Evolutionary conservation across 2,797 vertebrate genomes (phyloP), one percentile per base, ranked within the genome.

Genomic region (Chaunax sp.): DNA sequence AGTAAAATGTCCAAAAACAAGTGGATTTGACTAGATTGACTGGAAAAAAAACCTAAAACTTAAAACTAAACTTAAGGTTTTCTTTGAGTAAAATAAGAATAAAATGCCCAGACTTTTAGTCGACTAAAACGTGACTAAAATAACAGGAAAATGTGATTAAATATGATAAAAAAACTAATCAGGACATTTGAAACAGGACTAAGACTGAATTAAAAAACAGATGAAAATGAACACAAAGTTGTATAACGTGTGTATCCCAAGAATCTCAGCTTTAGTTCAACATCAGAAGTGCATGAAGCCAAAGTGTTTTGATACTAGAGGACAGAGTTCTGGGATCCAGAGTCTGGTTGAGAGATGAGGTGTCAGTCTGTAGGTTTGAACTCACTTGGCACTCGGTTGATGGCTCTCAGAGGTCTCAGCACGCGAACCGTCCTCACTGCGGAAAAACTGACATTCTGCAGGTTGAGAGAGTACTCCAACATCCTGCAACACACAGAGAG

Each of bases 381-480:
- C 98, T 99, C 92, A 99, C 97, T 99, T 88, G 98, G 98, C 78
- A 99, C 98, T 87, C 98, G 92, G 92, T 99, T 99, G 89, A 99
- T 99, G 90, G 98, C 98, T 93, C 97, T 94, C 89, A 99, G 95
- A 0, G 98, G 98, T 72, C 97, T 93, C 85, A 99, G 94, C 83
- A 99, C 98, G 0, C 98, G 95, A 58, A 99, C 97, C 0, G 98
- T 98, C 88, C 98, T 95, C 87, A 99, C 97, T 0, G 97, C 97
- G 0, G 98, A 98, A 89, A 99, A 96, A 83, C 96, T 98, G 93
- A 98, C 97, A 0, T 96, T 99, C 95, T 99, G 96, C 87, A 99
- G 93, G 94, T 98, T 96, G 89, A 98, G 93, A n/a, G 98, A 99
- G 77, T 99, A 99, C 90, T 99, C 98, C 94, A 99, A 86, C 97